Percentiles rank a stretch among this genome's conserved stretches.
Conservation (phyloP, 1,140 invertebrate genomes). For the Cyclargus thomasi region DNA sequence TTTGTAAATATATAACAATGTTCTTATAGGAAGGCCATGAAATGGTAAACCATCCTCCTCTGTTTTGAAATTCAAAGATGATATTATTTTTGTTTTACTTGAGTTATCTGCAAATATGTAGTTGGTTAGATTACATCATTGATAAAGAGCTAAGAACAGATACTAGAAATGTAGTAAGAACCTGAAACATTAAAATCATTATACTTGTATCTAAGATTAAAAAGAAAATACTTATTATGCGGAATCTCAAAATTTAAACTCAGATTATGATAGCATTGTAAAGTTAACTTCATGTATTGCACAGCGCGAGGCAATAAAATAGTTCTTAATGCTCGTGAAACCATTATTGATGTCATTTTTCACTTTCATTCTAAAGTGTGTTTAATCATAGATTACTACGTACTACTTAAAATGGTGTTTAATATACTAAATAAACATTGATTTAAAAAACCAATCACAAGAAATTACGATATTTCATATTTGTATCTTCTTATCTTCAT, state of each 20-base stretch:
- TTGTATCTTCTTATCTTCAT: too few relatives aligned
- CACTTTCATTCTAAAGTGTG: background rate
- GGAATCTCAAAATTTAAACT: background rate
- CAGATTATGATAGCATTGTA: background rate
- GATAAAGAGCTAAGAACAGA: background rate
- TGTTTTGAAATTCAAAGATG: conserved; percentile 51
- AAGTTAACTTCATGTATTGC: background rate
- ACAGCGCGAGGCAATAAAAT: background rate
- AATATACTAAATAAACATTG: too few relatives aligned
- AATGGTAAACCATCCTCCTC: conserved; percentile 57
- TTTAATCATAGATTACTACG: too few relatives aligned
- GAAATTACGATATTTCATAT: too few relatives aligned
- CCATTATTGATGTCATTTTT: background rate
- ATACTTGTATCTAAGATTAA: background rate
- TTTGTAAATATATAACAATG: conserved; percentile 50
- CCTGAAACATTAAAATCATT: background rate
- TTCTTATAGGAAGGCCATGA: conserved; percentile 49
- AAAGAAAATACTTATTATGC: background rate
- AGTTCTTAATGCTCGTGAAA: background rate
- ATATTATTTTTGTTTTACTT: conserved; percentile 42
- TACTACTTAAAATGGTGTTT: too few relatives aligned
- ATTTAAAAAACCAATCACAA: too few relatives aligned
- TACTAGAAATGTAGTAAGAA: background rate
- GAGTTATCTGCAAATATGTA: conserved; percentile 36
- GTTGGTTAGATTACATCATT: background rate